A percentile compares a stretch with the other conserved stretches of the same genome.
These are phyloP conservation scores for Cheumatopsyche charites DNA, from an alignment of 1,140 invertebrate genomes.

Conservation along the genomic window DNA sequence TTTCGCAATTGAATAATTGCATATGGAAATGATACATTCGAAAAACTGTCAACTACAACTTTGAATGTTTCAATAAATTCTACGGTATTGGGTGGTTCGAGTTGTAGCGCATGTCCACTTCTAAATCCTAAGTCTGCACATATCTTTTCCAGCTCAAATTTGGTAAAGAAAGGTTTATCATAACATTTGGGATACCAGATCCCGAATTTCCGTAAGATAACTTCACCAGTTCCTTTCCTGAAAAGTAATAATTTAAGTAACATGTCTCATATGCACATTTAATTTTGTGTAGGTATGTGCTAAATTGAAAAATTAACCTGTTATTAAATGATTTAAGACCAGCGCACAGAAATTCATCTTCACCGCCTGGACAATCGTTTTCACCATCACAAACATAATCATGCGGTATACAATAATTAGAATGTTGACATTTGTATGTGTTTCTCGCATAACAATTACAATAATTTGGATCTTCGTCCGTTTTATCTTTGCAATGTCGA, in stretches of 20 bases:
- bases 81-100: constrained; percentile 4
- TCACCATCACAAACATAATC: constrained; percentile 77
- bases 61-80: constrained; percentile 16
- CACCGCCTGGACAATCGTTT: constrained; percentile 70
- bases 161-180: constrained; percentile 33
- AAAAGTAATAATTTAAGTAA: constrained; percentile 36
- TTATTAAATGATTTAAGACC: constrained; percentile 50
- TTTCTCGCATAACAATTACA: constrained; percentile 67
- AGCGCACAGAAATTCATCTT: constrained; percentile 69
- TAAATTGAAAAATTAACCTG: background rate
- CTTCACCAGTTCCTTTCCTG: constrained; percentile 61
- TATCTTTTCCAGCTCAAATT: constrained; percentile 42
- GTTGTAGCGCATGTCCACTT: constrained; percentile 40
- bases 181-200: constrained; percentile 68
- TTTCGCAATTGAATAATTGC: constrained; percentile 36
- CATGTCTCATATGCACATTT: no score
- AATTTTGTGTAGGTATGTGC: no score
- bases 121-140: constrained; percentile 37
- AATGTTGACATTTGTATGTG: constrained; percentile 49
- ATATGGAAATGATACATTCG: constrained; percentile 40
- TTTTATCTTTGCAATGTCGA: constrained; percentile 78
- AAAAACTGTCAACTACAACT: constrained; percentile 41
- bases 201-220: constrained; percentile 62
- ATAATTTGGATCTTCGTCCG: constrained; percentile 72
- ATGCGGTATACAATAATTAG: constrained; percentile 65